Percentiles rank a stretch among this genome's conserved stretches.
Evolutionary conservation across 2,113 vertebrate genomes (phyloP).

Genomic region (Nothobranchius kuhntae): DNA sequence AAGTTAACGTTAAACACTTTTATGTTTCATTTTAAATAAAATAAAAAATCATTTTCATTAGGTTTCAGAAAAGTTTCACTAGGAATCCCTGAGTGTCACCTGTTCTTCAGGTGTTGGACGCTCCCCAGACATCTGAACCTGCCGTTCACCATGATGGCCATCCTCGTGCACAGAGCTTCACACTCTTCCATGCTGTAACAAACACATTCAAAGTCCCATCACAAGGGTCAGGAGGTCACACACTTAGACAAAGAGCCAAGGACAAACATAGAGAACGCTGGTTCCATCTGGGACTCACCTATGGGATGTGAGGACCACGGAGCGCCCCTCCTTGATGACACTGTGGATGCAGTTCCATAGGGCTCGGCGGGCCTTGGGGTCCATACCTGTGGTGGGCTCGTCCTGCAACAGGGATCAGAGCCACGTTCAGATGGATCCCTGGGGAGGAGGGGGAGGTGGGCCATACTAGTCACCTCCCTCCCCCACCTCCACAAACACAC

Average conservation of each 20-base stretch:
- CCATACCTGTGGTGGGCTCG: slow-evolving; percentile 98
- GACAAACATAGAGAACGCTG: background rate
- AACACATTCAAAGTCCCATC: slow-evolving; percentile 10
- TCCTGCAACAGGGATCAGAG: slow-evolving; percentile 80
- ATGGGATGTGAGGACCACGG: slow-evolving; percentile 95
- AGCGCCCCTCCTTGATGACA: slow-evolving; percentile 93
- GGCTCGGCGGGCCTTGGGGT: slow-evolving; percentile 94
- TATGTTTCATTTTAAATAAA: background rate
- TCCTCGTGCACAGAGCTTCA: slow-evolving; percentile 95
- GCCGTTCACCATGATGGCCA: slow-evolving; percentile 99
- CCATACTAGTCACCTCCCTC: no score
- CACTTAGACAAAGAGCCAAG: background rate
- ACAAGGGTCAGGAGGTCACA: background rate
- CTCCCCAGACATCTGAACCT: slow-evolving; percentile 95
- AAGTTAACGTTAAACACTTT: no score
- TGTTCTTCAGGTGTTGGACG: slow-evolving; percentile 97
- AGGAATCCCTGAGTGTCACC: slow-evolving; percentile 68
- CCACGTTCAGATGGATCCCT: slow-evolving; percentile 16
- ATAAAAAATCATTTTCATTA: background rate
- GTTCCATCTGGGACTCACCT: slow-evolving; percentile 74
- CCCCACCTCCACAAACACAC: no score
- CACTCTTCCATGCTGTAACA: slow-evolving; percentile 95
- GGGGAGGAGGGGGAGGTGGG: no score
- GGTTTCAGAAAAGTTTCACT: no score
- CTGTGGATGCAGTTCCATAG: slow-evolving; percentile 95